Base-by-base conservation (phyloP, 1,140 invertebrate genomes). In the Pseudomyrmex gracilis region DNA sequence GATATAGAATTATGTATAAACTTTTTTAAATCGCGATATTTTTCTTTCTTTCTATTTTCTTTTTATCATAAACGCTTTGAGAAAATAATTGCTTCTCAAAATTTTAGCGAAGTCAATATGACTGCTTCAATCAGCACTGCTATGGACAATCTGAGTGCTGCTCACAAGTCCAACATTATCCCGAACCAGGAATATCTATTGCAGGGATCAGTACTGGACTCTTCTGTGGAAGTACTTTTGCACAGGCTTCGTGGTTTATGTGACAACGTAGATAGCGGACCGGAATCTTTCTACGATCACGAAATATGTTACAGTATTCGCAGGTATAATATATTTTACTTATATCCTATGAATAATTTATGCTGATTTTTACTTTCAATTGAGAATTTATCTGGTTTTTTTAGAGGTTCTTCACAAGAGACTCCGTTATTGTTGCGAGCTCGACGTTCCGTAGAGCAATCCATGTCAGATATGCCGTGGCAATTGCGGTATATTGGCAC, bases 211-310 rank as follows among this genome's bases (percentile, higher is more conserved):
- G 97, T 99, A 43, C 92, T 99, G 45, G 98, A 99, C 93, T 96
- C 96, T n/a, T 97, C 97, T 61, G 97, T 98, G 13, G 98, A 99
- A 93, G 97, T 98, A n/a, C 95, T 99, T 20, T 94, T 99, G 15
- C 98, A 99, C 91, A 95, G 98, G 87, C 95, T 99, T 13, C 95
- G 98, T 87, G 98, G 98, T 2, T 95, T 99, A 0, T 99, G 98
- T 94, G 98, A 99, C 88, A 99, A 99, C 95, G 97, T 98, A 7
- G 98, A 99, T 92, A 96, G 96, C 76, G 97, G 97, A 7, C 97
- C 97, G 9, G 98, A 99, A 94, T 96, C 96, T 0, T 99, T 99
- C 92, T 96, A 98, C 91, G 98, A 99, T 94, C 97, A 98, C 89
- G 97, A 98, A 95, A 96, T 98, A 89, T 98, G 97, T 92, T 97